Evolutionary conservation across 2,888 invertebrate genomes (phyloP), one percentile per base, ranked within the genome.

Genomic region (Steinernema carpocapsae): DNA sequence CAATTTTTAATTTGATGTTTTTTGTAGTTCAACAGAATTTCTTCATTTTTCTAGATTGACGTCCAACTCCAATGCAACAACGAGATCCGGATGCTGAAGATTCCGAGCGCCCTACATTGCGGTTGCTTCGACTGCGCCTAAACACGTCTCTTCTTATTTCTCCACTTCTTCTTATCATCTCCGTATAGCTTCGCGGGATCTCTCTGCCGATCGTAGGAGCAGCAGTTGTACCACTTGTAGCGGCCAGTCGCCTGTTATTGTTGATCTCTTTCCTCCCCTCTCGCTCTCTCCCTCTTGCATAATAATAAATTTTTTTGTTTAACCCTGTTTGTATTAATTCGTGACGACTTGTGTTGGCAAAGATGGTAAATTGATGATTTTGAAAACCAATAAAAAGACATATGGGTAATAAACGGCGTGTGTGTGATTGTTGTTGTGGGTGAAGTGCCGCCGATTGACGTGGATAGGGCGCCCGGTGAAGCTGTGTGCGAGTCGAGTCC

Each of bases 91-190:
- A 75, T 77, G 51, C 73, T 84, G 12, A 76, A 79, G 77, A 80
- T 84, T 70, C 83, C 84, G 43, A 79, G 79, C n/a, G 84, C 84
- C 14, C 72, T 77, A 14, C 77, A 82, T 74, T 84, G 84, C 74
- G 79, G 77, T 71, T 84, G 84, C 74, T 82, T 79, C 74, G 83
- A 84, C 72, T 84, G 84, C 78, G 77, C 82, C 24, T 76, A 43
- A 59, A 4, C 37, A n/a, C n/a, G n/a, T n/a, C n/a, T n/a, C n/a
- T n/a, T n/a, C 17, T 37, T 37, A 37, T 37, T 10, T 37, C 37
- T 10, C 37, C 32, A 19, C 51, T 51, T 19, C 22, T 37, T 12
- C 56, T 56, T 6, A 51, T 26, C 56, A 4, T n/a, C n/a, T 14
- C 64, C 64, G 14, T 12, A 29, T 37, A 64, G 64, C 64, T 64